phyloP scores from a whole-genome alignment of 2,797 vertebrate species.

The Meriones psammophilus region DNA sequence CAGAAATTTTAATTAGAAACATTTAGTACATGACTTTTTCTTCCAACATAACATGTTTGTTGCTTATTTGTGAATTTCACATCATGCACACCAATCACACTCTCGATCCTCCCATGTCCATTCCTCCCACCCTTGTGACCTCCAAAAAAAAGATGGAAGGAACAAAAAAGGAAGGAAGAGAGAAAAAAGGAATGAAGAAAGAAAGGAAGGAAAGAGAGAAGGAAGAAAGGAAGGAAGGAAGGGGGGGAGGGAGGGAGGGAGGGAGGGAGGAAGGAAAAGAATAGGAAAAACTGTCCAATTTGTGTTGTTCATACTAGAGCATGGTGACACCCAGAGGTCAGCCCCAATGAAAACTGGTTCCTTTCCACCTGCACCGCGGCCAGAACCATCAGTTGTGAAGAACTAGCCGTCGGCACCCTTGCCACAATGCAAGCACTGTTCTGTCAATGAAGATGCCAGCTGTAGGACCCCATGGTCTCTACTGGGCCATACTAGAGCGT shows the following conservation, averaged over 20 bases:
- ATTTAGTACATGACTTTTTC: background rate
- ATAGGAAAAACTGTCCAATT: background rate
- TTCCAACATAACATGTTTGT: background rate
- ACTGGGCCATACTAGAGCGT: background rate
- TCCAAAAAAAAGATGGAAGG: background rate
- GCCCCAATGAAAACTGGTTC: background rate
- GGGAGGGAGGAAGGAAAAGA: background rate
- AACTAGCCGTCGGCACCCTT: background rate
- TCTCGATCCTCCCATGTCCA: background rate
- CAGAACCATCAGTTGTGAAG: background rate
- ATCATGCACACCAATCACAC: background rate
- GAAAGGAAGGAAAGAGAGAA: background rate
- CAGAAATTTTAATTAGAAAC: background rate
- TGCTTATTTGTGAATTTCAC: background rate
- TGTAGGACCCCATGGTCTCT: background rate
- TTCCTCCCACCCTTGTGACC: too few relatives aligned
- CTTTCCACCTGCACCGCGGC: background rate
- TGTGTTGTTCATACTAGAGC: background rate
- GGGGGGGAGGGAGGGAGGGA: too few relatives aligned
- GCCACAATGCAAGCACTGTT: background rate
- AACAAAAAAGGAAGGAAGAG: fast-evolving
- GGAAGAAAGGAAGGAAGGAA: background rate
- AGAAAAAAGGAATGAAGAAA: fast-evolving
- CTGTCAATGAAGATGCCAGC: background rate
- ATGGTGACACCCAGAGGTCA: background rate